Conservation (phyloP, 2,797 vertebrate species). For the Anguilla pacifica region DNA sequence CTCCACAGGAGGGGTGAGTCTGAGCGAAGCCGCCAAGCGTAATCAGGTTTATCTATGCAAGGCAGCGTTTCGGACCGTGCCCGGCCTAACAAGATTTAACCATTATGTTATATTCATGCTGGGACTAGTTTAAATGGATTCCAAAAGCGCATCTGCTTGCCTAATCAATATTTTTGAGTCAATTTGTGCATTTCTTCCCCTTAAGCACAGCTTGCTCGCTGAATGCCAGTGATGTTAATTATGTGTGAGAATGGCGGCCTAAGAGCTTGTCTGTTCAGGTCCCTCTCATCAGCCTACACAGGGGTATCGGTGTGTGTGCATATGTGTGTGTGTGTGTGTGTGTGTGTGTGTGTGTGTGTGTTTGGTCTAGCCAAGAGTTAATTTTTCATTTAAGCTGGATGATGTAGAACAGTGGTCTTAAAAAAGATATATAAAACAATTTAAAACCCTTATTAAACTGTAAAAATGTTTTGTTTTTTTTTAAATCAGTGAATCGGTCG, state of each 20-base stretch:
- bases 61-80: background rate
- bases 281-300: too few relatives aligned
- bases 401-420: too few relatives aligned
- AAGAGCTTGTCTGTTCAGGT: too few relatives aligned
- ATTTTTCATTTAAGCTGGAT: too few relatives aligned
- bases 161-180: constrained; percentile 18
- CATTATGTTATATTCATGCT: background rate
- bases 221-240: constrained; percentile 22
- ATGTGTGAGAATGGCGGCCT: background rate
- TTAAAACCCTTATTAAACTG: too few relatives aligned
- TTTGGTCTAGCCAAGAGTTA: background rate
- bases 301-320: background rate
- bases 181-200: background rate
- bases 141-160: background rate
- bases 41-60: constrained; percentile 11
- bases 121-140: background rate
- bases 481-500: background rate
- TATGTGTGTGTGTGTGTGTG: background rate
- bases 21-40: background rate
- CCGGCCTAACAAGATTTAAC: background rate
- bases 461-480: too few relatives aligned
- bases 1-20: background rate
- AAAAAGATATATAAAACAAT: too few relatives aligned
- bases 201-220: constrained; percentile 3
- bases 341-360: background rate